Evolutionary conservation across 1,140 invertebrate genomes (phyloP), one percentile per base, ranked within the genome.

Genomic region (Cheumatopsyche charites): DNA sequence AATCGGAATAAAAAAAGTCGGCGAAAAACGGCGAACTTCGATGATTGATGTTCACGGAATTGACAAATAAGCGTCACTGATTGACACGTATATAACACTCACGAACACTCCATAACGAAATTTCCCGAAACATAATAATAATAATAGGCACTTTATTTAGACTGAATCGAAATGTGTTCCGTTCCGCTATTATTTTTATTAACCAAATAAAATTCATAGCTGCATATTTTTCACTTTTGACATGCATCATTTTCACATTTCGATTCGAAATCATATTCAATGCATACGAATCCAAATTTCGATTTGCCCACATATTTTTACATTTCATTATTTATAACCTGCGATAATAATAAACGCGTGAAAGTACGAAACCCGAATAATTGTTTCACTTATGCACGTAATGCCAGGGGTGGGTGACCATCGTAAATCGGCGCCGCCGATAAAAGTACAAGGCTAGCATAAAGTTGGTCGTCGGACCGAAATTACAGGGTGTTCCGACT

Each of bases 401-500:
- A 36, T 36, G 9, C n/a, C 29, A 36, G 29, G 29, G 29, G 3
- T 36, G 55, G 55, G 55, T 19, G 23, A 47, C 21, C 17, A 58
- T 17, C 49, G 17, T 58, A 58, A 58, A 58, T 58, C 19, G 55
- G 11, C 21, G 11, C 17, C 55, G 21, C 43, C 55, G 55, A 58
- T 58, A 58, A 58, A 58, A 26, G 21, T 26, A 58, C 55, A 58
- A 3, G 55, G 13, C 19, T 13, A 17, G 47, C 47, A 15, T 15
- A 19, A 52, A 52, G 47, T 52, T 52, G n/a, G 55, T 19, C 19
- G 21, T 4, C 21, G 4, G 55, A 19, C 9, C 29, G 12, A 58
- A 58, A 58, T 58, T 58, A 58, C 55, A 58, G 55, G 55, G 19
- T 23, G 19, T 13, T 17, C 55, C 55, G 55, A 26, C 55, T 58